Evolutionary conservation across 2,888 invertebrate genomes (phyloP).

Genomic region (Cephus pulcher): DNA sequence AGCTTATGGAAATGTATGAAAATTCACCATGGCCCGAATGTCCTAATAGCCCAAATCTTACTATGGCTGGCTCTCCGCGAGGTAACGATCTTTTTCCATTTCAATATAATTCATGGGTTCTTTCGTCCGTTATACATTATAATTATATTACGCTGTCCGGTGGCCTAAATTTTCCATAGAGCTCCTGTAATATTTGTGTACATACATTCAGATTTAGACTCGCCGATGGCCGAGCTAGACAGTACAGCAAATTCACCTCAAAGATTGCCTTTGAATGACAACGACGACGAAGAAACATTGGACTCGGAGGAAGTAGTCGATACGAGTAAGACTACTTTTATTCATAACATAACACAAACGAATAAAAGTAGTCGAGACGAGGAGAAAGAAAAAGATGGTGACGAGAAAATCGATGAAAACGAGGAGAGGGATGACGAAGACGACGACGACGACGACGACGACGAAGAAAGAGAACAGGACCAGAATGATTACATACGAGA

Average conservation of each 20-base stretch:
- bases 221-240: slow-evolving; percentile 56
- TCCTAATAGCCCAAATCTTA: slow-evolving; percentile 59
- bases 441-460: slow-evolving; percentile 27
- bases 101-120: not conserved
- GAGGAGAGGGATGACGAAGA: slow-evolving; percentile 27
- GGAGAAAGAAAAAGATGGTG: too few relatives aligned
- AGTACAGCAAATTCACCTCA: slow-evolving; percentile 59
- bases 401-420: too few relatives aligned
- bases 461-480: too few relatives aligned
- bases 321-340: slow-evolving; percentile 52
- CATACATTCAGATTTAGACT: slow-evolving; percentile 40
- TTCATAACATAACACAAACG: slow-evolving; percentile 53
- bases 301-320: slow-evolving; percentile 58
- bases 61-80: slow-evolving; percentile 61
- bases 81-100: slow-evolving; percentile 36
- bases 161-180: too few relatives aligned
- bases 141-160: too few relatives aligned
- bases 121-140: too few relatives aligned
- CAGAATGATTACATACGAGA: too few relatives aligned
- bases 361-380: not conserved
- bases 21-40: slow-evolving; percentile 54
- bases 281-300: slow-evolving; percentile 52
- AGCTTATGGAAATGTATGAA: slow-evolving; percentile 54
- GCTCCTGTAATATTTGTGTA: too few relatives aligned
- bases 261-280: slow-evolving; percentile 53